Base-by-base conservation (phyloP, 64 coral and sea anemone species). In the Cladopsammia gracilis region DNA sequence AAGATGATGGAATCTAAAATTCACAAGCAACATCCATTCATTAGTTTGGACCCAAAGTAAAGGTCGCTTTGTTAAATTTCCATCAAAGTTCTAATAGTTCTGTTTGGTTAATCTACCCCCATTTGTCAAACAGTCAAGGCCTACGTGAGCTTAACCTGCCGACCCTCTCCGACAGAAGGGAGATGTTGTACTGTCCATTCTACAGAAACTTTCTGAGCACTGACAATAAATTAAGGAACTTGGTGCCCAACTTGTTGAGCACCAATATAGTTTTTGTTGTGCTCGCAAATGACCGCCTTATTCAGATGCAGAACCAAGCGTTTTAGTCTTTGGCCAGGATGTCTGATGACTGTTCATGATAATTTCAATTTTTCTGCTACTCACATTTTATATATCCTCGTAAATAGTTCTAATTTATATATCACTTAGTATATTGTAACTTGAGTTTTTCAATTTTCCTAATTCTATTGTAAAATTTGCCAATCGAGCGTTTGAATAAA, bases 1-100 rank as follows among this genome's bases (percentile, higher is more conserved):
- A 98, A 91, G 22, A 98, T 92, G 76, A 98, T 98, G 51, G 94
- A 91, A 7, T 92, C 95, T 97, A 70, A 46, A 70, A 52, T 62
- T 25, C 24, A 87, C 24, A 43, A 60, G 19, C 12, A 58, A 73
- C 7, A 59, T 57, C 5, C 53, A 56, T 7, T 56, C 5, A 56
- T 56, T 56, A 56, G 53, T 56, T 56, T 10, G 5, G 53, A 56
- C 7, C 7, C 53, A 56, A 56, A 56, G 12, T 12, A 56, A 56
- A 4, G 12, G 53, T 12, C 53, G 6, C 3, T 34, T 34, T 34
- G 34, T 2, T 34, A 34, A 34, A 34, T 34, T 34, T 34, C 34
- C 34, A 34, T 34, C 34, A 34, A 34, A 34, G 34, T 34, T 34
- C 34, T 2, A 34, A 34, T 34, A 34, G 34, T 34, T 34, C 34